These are phyloP conservation scores for Taxidea taxus DNA, from an alignment of 2,113 vertebrate genomes.

Conservation along the genomic window DNA sequence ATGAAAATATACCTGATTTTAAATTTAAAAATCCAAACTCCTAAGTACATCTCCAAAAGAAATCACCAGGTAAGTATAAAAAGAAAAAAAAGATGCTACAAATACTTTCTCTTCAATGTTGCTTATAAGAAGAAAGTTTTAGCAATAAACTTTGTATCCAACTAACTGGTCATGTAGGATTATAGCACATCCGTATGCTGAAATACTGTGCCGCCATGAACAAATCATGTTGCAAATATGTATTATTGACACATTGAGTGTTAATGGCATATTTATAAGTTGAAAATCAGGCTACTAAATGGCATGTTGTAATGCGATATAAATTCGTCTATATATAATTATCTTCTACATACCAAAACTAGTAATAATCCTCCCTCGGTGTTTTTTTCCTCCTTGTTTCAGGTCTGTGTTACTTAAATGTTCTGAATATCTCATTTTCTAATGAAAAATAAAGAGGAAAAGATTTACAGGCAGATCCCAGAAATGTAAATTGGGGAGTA, in stretches of 20 bases:
- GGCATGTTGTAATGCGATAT: neutral
- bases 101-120: neutral
- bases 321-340: neutral
- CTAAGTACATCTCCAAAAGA: neutral
- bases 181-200: too few relatives aligned
- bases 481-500: neutral
- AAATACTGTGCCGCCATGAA: neutral
- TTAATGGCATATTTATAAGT: neutral
- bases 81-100: neutral
- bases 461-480: neutral
- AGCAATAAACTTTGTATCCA: neutral
- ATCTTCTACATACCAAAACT: neutral
- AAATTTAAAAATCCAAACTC: neutral
- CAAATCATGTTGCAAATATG: neutral
- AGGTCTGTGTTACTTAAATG: neutral
- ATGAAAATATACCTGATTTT: neutral
- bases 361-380: neutral
- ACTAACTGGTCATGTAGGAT: neutral
- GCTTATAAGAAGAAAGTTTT: neutral
- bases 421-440: neutral
- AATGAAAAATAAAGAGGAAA: neutral
- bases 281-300: neutral
- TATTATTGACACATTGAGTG: neutral
- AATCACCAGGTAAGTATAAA: neutral
- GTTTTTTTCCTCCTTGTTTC: neutral